Conservation (phyloP, 2,888 invertebrate genomes). For the Clostera curtula region DNA sequence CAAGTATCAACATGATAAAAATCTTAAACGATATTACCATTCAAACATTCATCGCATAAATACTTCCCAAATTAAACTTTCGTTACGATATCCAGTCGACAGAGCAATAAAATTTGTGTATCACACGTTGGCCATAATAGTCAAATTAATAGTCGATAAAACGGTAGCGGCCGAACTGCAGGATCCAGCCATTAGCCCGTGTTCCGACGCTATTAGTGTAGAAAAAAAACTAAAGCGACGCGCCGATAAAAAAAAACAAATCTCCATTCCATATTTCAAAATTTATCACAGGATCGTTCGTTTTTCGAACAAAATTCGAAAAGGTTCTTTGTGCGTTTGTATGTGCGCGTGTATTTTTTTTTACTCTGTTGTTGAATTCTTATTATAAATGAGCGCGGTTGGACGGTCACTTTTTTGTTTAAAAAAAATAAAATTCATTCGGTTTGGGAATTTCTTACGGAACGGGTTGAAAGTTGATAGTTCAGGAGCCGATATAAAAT, state of each 20-base stretch:
- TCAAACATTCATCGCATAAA: too few relatives aligned
- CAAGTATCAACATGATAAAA: too few relatives aligned
- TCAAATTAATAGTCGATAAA: conserved; percentile 61
- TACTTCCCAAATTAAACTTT: too few relatives aligned
- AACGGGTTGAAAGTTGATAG: too few relatives aligned
- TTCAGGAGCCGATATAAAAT: too few relatives aligned
- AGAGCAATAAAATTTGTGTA: too few relatives aligned
- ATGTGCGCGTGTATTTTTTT: conserved; percentile 32
- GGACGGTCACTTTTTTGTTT: conserved; percentile 46
- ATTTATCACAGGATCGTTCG: conserved; percentile 69
- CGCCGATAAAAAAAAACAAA: conserved; percentile 54
- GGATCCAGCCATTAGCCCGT: conserved; percentile 47
- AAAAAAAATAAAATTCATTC: conserved; percentile 53
- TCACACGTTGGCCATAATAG: too few relatives aligned
- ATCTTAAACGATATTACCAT: too few relatives aligned
- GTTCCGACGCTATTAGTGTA: conserved; percentile 50
- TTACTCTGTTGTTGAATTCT: conserved; percentile 34
- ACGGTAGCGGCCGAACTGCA: conserved; percentile 54
- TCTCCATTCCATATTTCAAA: conserved; percentile 71
- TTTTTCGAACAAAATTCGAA: conserved; percentile 68
- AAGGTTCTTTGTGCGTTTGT: conserved; percentile 44
- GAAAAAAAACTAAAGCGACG: conserved; percentile 23
- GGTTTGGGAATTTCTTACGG: conserved; percentile 48
- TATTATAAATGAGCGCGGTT: conserved; percentile 60
- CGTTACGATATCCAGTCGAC: too few relatives aligned